A percentile compares a stretch with the other conserved stretches of the same genome.
phyloP scores from a whole-genome alignment of 23 tunicate species.

The Oikopleura vanhoeffeni region DNA sequence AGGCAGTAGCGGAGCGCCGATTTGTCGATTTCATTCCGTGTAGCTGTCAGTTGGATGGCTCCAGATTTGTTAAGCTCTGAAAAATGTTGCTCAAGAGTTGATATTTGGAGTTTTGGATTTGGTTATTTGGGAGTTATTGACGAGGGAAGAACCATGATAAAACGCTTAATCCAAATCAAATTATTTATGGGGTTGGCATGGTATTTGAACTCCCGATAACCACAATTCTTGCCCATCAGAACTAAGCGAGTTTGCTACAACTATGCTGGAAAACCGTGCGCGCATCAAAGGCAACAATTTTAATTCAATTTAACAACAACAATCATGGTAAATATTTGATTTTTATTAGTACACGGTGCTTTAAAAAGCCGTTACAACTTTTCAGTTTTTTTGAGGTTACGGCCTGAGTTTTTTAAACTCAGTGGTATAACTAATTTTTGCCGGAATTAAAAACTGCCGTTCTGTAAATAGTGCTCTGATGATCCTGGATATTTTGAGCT shows the following conservation, averaged over 20 bases:
- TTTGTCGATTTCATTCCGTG: slow-evolving; percentile 1
- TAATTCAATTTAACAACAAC: neutral
- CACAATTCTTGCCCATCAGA: slow-evolving; percentile 7
- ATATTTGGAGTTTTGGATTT: slow-evolving; percentile 25
- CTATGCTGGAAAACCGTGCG: slow-evolving; percentile 24
- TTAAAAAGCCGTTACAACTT: too few species aligned
- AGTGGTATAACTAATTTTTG: too few species aligned
- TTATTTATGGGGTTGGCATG: slow-evolving; percentile 25
- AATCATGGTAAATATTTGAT: neutral
- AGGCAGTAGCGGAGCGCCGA: too few species aligned
- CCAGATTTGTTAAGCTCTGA: slow-evolving; percentile 25
- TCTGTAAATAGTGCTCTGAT: too few species aligned
- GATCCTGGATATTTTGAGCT: too few species aligned
- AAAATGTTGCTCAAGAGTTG: slow-evolving; percentile 18
- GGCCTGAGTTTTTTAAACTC: too few species aligned
- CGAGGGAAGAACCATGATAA: slow-evolving; percentile 21
- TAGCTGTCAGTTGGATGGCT: slow-evolving; percentile 26
- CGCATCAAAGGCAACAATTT: neutral
- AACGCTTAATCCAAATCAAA: slow-evolving; percentile 18
- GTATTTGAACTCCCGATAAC: slow-evolving; percentile 23
- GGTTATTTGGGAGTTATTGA: slow-evolving; percentile 26
- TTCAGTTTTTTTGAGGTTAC: too few species aligned
- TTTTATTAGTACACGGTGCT: neutral
- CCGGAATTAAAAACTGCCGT: too few species aligned
- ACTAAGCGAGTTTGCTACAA: slow-evolving; percentile 6